phyloP scores from a whole-genome alignment of 2,113 vertebrate genomes.

The Kryptolebias marmoratus region DNA sequence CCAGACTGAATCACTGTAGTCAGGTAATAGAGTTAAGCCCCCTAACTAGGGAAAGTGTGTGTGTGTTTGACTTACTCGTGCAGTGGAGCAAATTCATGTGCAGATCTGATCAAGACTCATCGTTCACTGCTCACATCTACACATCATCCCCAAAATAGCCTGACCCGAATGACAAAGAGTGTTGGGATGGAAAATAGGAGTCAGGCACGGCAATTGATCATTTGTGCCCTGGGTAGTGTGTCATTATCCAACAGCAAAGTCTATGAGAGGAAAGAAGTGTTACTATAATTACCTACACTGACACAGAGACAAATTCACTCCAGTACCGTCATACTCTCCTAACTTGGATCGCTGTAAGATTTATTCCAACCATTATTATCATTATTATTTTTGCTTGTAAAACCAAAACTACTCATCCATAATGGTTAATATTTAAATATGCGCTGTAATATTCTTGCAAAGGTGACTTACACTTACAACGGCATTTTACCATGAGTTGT shows the following conservation, averaged over 20 bases:
- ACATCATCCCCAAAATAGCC: slow-evolving; percentile 18
- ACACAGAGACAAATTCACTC: neutral
- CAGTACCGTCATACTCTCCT: neutral
- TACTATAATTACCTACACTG: neutral
- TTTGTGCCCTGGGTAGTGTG: neutral
- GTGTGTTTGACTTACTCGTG: neutral
- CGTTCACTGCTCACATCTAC: neutral
- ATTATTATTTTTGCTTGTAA: too few species aligned
- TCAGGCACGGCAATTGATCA: slow-evolving; percentile 3
- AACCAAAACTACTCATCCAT: too few species aligned
- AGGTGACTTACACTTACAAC: too few species aligned
- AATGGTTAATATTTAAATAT: too few species aligned
- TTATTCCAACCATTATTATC: neutral
- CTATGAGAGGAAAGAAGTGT: neutral
- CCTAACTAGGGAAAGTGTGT: slow-evolving; percentile 47
- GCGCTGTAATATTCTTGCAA: too few species aligned
- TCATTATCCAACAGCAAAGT: neutral
- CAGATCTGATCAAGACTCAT: slow-evolving; percentile 8
- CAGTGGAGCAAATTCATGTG: slow-evolving; percentile 3
- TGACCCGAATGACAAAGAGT: neutral
- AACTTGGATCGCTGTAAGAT: neutral
- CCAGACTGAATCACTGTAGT: slow-evolving; percentile 44
- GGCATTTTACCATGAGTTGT: neutral
- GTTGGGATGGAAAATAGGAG: slow-evolving; percentile 8
- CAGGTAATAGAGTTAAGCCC: slow-evolving; percentile 66